phyloP scores from a whole-genome alignment of 2,113 vertebrate species.

The Sinocyclocheilus maitianheensis region DNA sequence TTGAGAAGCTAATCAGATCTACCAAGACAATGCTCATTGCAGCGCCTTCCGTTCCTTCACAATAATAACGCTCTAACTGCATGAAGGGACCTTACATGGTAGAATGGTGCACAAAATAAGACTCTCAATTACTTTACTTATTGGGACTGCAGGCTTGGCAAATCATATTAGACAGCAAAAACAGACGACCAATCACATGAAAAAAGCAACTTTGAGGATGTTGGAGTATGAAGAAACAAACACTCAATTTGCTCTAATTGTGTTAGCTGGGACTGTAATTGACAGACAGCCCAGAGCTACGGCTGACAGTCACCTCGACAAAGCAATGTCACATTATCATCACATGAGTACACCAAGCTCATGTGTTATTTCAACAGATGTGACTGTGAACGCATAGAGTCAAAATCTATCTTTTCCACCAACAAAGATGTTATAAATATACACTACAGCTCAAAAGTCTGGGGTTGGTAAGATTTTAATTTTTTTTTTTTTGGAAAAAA shows the following conservation, averaged over 20 bases:
- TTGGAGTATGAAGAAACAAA: constrained; percentile 80
- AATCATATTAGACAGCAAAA: constrained; percentile 73
- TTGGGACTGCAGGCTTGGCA: constrained; percentile 66
- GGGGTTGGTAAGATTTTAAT: too few relatives aligned
- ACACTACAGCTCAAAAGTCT: not conserved
- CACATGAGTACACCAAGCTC: constrained; percentile 54
- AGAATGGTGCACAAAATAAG: constrained; percentile 73
- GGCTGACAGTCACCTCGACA: constrained; percentile 65
- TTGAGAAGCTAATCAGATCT: constrained; percentile 73
- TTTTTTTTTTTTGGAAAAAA: too few relatives aligned
- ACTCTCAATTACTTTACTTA: constrained; percentile 76
- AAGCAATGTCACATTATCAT: constrained; percentile 66
- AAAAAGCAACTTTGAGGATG: constrained; percentile 77
- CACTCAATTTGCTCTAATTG: constrained; percentile 75
- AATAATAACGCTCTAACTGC: constrained; percentile 78
- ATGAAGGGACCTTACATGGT: constrained; percentile 72
- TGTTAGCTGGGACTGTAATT: constrained; percentile 71
- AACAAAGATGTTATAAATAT: not conserved
- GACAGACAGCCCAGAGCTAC: constrained; percentile 67
- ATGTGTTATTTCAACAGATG: constrained; percentile 56
- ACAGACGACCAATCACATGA: constrained; percentile 75
- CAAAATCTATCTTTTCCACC: constrained; percentile 15
- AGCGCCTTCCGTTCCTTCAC: constrained; percentile 80
- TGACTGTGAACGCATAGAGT: constrained; percentile 42
- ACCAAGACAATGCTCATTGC: constrained; percentile 72